Conservation (phyloP, 2,797 vertebrate genomes). For the Ptychobarbus kaznakovi region DNA sequence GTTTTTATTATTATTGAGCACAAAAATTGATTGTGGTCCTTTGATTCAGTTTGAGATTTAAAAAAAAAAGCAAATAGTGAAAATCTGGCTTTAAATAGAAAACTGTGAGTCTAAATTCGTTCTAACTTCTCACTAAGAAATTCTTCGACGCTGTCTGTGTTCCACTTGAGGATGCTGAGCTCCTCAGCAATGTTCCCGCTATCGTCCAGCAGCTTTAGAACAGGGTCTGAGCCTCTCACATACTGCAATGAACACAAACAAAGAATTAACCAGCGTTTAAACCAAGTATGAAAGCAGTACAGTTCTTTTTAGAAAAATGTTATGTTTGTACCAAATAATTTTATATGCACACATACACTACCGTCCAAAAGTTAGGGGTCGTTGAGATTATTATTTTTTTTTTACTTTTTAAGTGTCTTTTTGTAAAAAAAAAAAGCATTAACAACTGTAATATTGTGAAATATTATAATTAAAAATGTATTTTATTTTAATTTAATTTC, state of each 20-base stretch:
- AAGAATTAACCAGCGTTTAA: slow-evolving; percentile 2
- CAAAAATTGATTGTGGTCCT: not conserved
- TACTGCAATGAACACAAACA: slow-evolving; percentile 79
- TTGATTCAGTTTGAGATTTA: not conserved
- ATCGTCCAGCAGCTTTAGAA: slow-evolving; percentile 97
- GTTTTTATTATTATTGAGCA: not conserved
- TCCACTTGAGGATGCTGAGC: slow-evolving; percentile 99
- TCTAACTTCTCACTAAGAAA: slow-evolving; percentile 96
- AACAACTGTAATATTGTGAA: not conserved
- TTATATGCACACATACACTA: not conserved
- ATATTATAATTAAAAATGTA: not conserved
- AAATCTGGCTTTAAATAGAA: not conserved
- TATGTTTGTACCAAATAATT: not conserved
- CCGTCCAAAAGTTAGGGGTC: not conserved
- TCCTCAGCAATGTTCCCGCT: slow-evolving; percentile 98
- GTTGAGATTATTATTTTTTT: no score
- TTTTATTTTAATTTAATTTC: not conserved
- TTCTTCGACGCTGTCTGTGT: slow-evolving; percentile 98
- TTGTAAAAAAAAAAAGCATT: not conserved
- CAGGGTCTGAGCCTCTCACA: slow-evolving; percentile 96
- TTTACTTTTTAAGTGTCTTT: not conserved
- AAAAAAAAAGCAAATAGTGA: not conserved
- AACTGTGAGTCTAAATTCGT: slow-evolving; percentile 79
- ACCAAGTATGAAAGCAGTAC: not conserved
- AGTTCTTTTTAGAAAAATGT: not conserved